Evolutionary conservation across 2,113 vertebrate genomes (phyloP).

Genomic region (Isichthys henryi): DNA sequence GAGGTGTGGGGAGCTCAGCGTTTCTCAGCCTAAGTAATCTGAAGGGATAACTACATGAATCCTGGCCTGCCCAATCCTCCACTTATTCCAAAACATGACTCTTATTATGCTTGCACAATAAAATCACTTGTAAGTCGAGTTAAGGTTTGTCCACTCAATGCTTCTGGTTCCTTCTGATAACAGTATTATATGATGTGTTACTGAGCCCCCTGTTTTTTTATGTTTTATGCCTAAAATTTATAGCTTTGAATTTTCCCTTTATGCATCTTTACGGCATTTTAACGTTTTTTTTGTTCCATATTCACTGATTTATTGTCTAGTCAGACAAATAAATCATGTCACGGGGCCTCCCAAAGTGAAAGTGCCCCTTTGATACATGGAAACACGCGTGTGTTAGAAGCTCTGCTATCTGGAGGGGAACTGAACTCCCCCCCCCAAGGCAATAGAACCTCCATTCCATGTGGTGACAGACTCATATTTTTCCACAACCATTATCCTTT

Average conservation of each 20-base stretch:
- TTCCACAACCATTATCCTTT: not conserved
- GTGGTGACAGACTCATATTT: constrained; percentile 8
- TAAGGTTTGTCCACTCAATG: not conserved
- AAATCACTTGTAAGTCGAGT: not conserved
- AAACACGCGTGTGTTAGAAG: not conserved
- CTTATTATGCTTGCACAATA: not conserved
- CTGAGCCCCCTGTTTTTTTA: not conserved
- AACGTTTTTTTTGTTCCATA: not conserved
- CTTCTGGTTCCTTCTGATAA: not conserved
- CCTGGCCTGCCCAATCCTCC: not conserved
- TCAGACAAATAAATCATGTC: not conserved
- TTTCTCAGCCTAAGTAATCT: not conserved
- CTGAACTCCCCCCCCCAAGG: not conserved
- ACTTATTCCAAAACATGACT: not conserved
- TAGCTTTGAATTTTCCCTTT: not conserved
- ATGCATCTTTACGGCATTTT: not conserved
- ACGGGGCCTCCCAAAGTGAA: not conserved
- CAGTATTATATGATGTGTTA: not conserved
- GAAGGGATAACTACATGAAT: not conserved
- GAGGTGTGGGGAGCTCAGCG: not conserved
- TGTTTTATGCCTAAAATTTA: not conserved
- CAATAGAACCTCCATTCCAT: not conserved
- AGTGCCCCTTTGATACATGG: not conserved
- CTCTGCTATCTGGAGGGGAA: not conserved
- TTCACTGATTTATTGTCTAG: not conserved